Conservation (phyloP, 2,888 invertebrate species). For the Eupeodes luniger region DNA sequence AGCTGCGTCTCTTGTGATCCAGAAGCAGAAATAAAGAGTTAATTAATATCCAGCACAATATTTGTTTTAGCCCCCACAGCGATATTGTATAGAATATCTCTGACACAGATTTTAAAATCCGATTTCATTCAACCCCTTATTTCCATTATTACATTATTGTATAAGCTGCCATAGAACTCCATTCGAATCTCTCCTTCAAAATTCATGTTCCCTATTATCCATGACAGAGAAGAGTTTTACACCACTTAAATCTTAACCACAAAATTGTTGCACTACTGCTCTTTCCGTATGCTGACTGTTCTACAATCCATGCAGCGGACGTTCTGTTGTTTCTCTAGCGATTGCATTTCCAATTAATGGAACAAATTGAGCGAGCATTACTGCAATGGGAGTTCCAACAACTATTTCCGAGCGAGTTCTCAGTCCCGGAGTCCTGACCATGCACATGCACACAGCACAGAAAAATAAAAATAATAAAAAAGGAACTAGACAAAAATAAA, state of each 20-base stretch:
- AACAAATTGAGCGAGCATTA: conserved; percentile 74
- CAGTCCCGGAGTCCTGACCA: not conserved
- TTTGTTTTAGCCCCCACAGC: conserved; percentile 3
- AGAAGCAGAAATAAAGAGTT: conserved; percentile 9
- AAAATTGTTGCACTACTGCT: conserved; percentile 53
- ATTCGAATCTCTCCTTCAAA: conserved; percentile 38
- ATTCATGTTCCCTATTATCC: conserved; percentile 7
- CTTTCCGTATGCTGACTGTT: conserved; percentile 1
- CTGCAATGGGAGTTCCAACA: conserved; percentile 51
- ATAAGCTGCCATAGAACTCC: conserved; percentile 19
- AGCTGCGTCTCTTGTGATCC: not conserved
- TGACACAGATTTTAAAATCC: conserved; percentile 49
- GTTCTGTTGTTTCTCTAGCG: conserved; percentile 58
- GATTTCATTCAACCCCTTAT: conserved; percentile 34
- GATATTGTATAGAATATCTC: not conserved
- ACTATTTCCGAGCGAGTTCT: not conserved
- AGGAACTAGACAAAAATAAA: conserved; percentile 17
- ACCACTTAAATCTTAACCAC: conserved; percentile 51
- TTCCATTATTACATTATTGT: conserved; percentile 23
- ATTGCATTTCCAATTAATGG: conserved; percentile 71
- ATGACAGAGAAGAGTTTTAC: conserved; percentile 9
- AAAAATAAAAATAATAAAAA: not conserved
- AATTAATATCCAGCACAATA: conserved; percentile 11
- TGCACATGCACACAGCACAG: not conserved
- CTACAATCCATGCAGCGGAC: conserved; percentile 12